These are phyloP conservation scores for Drosophila neutralis DNA, from an alignment of 2,888 invertebrate genomes.

Conservation along the genomic window DNA sequence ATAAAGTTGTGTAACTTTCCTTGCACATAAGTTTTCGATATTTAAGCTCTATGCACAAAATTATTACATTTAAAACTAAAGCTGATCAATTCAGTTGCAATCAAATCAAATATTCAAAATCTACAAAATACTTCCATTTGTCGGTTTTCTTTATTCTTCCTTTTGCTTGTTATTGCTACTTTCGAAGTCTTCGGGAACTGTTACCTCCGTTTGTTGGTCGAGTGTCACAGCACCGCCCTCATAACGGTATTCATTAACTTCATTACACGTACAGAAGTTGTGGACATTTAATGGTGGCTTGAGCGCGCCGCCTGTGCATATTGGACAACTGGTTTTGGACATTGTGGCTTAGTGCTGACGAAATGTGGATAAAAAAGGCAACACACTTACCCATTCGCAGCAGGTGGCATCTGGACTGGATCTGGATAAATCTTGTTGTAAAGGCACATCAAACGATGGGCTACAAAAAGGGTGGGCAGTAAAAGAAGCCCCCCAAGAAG, in stretches of 20 bases:
- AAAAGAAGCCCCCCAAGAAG: constrained; percentile 93
- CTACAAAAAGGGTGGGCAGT: constrained; percentile 91
- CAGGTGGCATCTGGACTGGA: constrained; percentile 85
- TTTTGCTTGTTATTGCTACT: too few species aligned
- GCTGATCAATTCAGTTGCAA: too few species aligned
- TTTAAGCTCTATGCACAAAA: too few species aligned
- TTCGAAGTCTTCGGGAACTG: neutral
- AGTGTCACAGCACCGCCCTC: neutral
- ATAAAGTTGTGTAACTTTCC: too few species aligned
- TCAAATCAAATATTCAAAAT: too few species aligned
- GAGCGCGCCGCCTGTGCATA: neutral
- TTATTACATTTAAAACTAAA: too few species aligned
- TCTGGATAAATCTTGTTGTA: constrained; percentile 94
- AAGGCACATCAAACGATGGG: constrained; percentile 92
- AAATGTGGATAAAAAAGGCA: neutral
- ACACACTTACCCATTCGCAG: constrained; percentile 51
- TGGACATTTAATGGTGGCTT: too few species aligned
- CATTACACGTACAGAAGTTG: neutral
- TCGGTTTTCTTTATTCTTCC: too few species aligned
- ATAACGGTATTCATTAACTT: neutral
- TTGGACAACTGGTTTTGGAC: neutral
- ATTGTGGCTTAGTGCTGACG: neutral
- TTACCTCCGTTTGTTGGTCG: neutral
- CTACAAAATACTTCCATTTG: too few species aligned
- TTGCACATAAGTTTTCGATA: too few species aligned